Evolutionary conservation across 2,113 vertebrate genomes (phyloP).

Genomic region (Castor canadensis): DNA sequence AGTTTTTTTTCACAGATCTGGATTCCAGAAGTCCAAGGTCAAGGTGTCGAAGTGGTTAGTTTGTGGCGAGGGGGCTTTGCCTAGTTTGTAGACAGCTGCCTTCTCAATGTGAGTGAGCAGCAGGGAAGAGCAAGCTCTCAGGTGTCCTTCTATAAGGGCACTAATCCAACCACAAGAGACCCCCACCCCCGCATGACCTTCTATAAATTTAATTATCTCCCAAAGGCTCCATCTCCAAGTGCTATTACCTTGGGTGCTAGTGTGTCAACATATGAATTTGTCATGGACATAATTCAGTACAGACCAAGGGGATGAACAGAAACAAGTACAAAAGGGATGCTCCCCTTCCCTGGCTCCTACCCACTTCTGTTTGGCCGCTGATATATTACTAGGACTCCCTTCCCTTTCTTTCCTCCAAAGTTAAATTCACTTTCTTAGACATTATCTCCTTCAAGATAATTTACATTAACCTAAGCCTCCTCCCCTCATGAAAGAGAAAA

Average conservation of each 20-base stretch:
- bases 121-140: neutral
- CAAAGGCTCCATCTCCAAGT: neutral
- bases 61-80: neutral
- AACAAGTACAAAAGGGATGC: neutral
- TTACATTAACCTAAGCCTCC: neutral
- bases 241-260: neutral
- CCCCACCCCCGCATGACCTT: neutral
- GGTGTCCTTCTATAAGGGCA: neutral
- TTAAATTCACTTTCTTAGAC: neutral
- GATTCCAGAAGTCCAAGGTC: neutral
- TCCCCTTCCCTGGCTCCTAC: neutral
- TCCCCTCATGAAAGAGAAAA: neutral
- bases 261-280: neutral
- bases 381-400: neutral
- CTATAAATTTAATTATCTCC: neutral
- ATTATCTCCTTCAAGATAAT: neutral
- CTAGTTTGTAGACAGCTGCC: neutral
- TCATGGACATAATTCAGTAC: neutral
- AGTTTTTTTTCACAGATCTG: neutral
- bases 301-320: neutral
- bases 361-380: neutral
- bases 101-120: neutral
- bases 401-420: neutral
- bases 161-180: neutral
- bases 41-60: neutral